Percentiles rank a stretch among this genome's conserved stretches.
Conservation (phyloP, 2,797 vertebrate genomes). For the Lerista edwardsae region DNA sequence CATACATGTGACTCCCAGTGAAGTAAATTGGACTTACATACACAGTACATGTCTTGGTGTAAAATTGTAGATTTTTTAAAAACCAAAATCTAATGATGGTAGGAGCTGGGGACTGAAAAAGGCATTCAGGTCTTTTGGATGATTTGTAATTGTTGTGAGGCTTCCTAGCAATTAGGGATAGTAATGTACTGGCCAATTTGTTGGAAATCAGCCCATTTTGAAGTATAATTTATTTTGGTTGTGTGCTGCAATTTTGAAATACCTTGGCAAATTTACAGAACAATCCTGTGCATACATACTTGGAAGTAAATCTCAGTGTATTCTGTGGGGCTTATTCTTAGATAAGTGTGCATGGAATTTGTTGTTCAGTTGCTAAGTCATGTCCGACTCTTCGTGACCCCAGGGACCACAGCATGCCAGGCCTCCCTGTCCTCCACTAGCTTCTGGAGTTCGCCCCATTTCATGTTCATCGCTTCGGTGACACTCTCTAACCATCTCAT, state of each 20-base stretch:
- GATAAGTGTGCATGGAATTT: no score
- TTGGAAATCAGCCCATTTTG: neutral
- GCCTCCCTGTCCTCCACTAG: no score
- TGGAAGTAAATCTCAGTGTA: no score
- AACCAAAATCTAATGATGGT: neutral
- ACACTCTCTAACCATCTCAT: no score
- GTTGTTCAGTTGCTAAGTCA: no score
- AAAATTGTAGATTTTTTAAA: neutral
- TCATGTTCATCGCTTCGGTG: no score
- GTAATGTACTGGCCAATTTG: neutral
- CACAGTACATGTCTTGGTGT: neutral
- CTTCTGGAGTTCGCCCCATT: no score
- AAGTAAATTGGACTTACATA: neutral
- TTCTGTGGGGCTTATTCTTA: no score
- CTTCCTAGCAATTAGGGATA: neutral
- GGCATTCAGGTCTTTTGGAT: neutral
- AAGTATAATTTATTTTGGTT: neutral
- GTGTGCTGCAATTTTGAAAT: slow-evolving; percentile 1
- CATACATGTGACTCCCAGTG: neutral
- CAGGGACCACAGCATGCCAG: no score
- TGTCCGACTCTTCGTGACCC: no score
- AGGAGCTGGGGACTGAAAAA: neutral
- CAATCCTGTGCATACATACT: no score
- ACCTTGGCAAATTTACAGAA: accelerated
- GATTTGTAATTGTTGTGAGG: no score